Base-by-base conservation (phyloP, 2,888 invertebrate species). In the Tachystola acroxantha region DNA sequence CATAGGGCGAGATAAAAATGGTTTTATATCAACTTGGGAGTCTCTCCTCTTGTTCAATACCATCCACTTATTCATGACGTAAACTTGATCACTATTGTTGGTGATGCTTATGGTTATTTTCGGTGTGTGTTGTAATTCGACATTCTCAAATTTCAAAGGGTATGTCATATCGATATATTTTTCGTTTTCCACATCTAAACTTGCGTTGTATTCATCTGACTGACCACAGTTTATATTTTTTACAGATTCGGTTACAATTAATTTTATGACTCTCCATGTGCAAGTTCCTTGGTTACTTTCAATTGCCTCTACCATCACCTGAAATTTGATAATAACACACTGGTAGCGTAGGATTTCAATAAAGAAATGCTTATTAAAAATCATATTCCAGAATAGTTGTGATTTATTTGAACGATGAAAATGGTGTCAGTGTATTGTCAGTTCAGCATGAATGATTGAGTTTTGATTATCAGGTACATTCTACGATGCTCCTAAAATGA, bases 261-360 rank as follows among this genome's bases (percentile, higher is more conserved):
- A 45, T 61, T 74, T 78, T 34, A 92, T 57, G 0, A 91, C 91
- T 48, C 93, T 81, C 92, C 92, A 90, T 31, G 70, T 68, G 38
- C 73, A 88, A 7, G 57, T 50, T 10, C 84, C 87, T 77, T 92
- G 91, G 49, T 90, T 89, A 64, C 93, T 94, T 74, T 94, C 94
- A 51, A 94, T 92, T 1, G 91, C 88, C 62, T 94, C 92, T 3
- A 89, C 88, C 37, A 88, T 62, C 2, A 93, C 80, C 87, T 88
- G 61, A n/a, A 50, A 37, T 25, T 6, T 25, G 4, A 25, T 10
- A 25, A n/a, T 5, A 2, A 24, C 9, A n/a, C n/a, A n/a, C n/a
- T n/a, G n/a, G n/a, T n/a, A n/a, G n/a, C n/a, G n/a, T n/a, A n/a
- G n/a, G n/a, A n/a, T n/a, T n/a, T n/a, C n/a, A n/a, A n/a, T n/a